Percentiles rank a stretch among this genome's conserved stretches.
Evolutionary conservation across 2,888 invertebrate genomes (phyloP).

Genomic region (Coremacera marginata): DNA sequence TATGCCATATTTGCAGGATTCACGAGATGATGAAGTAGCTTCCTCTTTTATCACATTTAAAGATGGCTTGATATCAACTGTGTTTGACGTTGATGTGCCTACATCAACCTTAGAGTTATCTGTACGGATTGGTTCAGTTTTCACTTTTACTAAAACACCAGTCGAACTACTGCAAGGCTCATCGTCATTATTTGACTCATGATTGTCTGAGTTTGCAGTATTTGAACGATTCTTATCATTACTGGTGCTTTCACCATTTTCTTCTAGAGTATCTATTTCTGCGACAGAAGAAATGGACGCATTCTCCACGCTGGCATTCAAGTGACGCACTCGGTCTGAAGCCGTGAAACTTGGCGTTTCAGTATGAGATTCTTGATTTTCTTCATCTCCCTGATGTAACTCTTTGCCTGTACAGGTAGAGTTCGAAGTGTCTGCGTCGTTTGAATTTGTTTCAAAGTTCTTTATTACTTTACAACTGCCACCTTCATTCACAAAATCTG

Average conservation of each 20-base stretch:
- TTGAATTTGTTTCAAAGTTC: neutral
- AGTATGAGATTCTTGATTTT: neutral
- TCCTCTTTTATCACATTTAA: conserved; percentile 40
- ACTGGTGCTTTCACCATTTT: neutral
- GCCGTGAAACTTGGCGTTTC: no score
- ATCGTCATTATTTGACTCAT: neutral
- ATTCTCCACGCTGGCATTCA: neutral
- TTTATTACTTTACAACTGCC: conserved; percentile 15
- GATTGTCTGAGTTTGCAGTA: neutral
- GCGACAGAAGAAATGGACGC: neutral
- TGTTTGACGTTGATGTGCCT: neutral
- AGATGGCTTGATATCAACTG: conserved; percentile 33
- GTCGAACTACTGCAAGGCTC: neutral
- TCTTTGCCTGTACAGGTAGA: neutral
- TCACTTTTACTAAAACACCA: neutral
- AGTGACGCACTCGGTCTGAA: neutral
- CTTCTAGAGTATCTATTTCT: neutral
- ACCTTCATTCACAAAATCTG: neutral
- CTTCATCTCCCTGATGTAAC: neutral
- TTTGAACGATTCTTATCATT: neutral
- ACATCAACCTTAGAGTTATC: neutral
- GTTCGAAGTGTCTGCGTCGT: neutral
- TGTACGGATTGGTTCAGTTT: neutral
- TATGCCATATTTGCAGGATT: conserved; percentile 63
- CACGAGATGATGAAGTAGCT: conserved; percentile 40